Percentiles rank a stretch among this genome's conserved stretches.
These are phyloP conservation scores for Crypturellus undulatus DNA, from an alignment of 2,113 vertebrate genomes.

Conservation along the genomic window DNA sequence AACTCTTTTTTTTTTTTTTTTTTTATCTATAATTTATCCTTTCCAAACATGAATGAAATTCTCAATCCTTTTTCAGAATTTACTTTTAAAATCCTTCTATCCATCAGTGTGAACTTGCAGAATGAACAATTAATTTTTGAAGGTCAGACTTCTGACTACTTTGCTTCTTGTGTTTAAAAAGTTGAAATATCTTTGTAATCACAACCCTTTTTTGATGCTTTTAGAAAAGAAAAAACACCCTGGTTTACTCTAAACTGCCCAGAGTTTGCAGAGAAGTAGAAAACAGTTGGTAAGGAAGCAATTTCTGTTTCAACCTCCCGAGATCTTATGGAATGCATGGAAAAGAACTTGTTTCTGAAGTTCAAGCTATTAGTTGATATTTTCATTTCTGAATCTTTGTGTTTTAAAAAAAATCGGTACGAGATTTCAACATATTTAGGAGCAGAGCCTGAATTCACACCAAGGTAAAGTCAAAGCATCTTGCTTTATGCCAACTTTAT, in stretches of 20 bases:
- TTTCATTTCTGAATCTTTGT: background rate
- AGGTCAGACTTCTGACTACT: background rate
- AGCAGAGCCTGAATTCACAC: background rate
- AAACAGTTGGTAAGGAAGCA: background rate
- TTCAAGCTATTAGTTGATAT: background rate
- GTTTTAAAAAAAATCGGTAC: background rate
- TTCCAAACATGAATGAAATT: background rate
- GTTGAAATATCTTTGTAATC: background rate
- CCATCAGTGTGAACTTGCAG: background rate
- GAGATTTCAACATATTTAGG: background rate
- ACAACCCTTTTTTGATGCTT: background rate
- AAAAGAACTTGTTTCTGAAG: background rate
- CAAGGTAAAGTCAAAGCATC: background rate
- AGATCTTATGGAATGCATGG: background rate
- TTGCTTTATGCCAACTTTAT: background rate
- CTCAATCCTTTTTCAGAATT: background rate
- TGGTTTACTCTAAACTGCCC: background rate
- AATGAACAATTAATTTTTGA: background rate
- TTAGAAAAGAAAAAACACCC: background rate
- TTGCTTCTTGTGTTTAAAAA: background rate
- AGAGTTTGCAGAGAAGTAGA: background rate
- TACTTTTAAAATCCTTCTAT: background rate
- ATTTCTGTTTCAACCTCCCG: background rate
- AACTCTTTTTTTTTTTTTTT: no score
- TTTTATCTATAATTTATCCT: fast-evolving